Evolutionary conservation across 2,888 invertebrate species (phyloP), one percentile per base, ranked within the genome.

Genomic region (Argynnis bischoffii): DNA sequence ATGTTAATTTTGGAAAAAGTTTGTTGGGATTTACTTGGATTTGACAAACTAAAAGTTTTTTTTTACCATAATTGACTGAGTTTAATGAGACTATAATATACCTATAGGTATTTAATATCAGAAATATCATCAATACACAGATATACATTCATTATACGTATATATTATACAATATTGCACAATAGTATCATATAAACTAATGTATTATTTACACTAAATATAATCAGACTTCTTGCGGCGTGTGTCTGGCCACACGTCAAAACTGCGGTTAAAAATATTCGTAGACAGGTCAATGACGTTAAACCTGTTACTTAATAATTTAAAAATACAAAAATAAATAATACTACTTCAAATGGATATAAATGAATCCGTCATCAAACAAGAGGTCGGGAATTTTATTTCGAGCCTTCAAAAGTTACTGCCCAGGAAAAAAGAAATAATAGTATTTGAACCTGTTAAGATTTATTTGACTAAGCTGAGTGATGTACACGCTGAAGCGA

Each of bases 201-300:
- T 51, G 63, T 69, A 69, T 74, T 59, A 66, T 59, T 69, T 69
- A 69, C 72, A 64, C 64, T 67, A 75, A 74, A 71, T 74, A 69
- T 75, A 74, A 70, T 69, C 80, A 81, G 81, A 85, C 88, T 88
- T 83, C 79, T 83, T 89, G 83, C 83, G 80, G 76, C 75, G 77
- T 75, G 78, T 76, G 76, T 82, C 88, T 88, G 89, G 89, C 89
- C 85, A 84, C 81, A 72, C 79, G 75, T 74, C 74, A 76, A 79
- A 79, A 76, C 79, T 77, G 73, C 79, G 79, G 76, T 84, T 87
- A 83, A 87, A 89, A 89, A 88, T 87, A 88, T 79, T 79, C 77
- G 68, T 76, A 79, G 86, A 83, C 87, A 81, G 86, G 82, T 84
- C 88, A 84, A 84, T 89, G 92, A 90, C 92, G 83, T 83, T 79